These are phyloP conservation scores for Neuroterus valhalla DNA, from an alignment of 1,140 invertebrate species.

Conservation along the genomic window DNA sequence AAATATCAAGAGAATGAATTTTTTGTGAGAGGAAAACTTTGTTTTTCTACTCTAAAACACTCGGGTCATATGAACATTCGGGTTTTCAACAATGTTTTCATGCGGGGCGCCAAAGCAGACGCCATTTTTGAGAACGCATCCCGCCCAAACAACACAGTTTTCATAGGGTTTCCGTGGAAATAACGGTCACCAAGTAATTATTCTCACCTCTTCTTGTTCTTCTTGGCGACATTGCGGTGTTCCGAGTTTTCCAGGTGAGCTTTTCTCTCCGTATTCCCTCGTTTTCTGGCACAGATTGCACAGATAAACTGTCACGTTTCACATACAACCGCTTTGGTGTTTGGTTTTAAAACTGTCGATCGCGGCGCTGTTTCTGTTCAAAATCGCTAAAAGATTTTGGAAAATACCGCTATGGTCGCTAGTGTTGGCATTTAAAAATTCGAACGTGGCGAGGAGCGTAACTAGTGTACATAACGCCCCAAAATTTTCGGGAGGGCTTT, in stretches of 20 bases:
- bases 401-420: constrained; percentile 1
- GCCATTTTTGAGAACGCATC: constrained; percentile 52
- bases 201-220: constrained; percentile 53
- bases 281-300: neutral
- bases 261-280: neutral
- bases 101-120: constrained; percentile 52
- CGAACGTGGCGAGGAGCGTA: constrained; percentile 4
- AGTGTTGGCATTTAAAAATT: constrained; percentile 11
- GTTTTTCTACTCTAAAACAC: neutral
- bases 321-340: constrained; percentile 18
- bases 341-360: constrained; percentile 40
- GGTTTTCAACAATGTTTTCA: constrained; percentile 32
- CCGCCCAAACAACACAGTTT: constrained; percentile 50
- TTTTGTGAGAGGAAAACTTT: neutral
- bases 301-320: constrained; percentile 13
- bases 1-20: too few relatives aligned
- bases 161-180: constrained; percentile 32
- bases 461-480: neutral
- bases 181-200: neutral
- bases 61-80: neutral
- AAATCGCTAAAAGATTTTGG: neutral
- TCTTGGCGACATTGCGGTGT: constrained; percentile 51
- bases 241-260: neutral
- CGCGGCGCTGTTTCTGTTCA: constrained; percentile 35
- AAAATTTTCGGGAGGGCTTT: too few relatives aligned